Evolutionary conservation across 2,113 vertebrate genomes (phyloP).

Genomic region (Serinus canaria): DNA sequence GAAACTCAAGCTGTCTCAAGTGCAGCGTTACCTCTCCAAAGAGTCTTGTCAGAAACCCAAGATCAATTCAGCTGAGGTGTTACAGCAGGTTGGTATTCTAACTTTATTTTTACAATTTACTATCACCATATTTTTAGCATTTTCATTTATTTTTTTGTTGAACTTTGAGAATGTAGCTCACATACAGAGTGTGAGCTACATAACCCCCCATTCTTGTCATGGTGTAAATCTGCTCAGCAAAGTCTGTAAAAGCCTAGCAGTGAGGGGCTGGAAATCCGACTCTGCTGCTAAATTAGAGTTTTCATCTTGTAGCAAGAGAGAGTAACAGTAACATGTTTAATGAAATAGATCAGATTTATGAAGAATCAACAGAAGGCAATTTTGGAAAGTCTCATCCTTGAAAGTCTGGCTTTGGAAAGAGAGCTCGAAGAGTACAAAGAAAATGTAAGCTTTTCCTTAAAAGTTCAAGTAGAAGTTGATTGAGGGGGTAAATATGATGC

Average conservation of each 20-base stretch:
- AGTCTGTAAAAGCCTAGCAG: neutral
- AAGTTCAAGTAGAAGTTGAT: neutral
- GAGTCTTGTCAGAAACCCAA: neutral
- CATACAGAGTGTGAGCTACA: neutral
- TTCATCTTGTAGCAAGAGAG: neutral
- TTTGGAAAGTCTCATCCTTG: slow-evolving; percentile 74
- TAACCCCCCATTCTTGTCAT: neutral
- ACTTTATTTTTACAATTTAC: neutral
- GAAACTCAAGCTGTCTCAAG: slow-evolving; percentile 69
- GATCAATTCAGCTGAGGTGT: slow-evolving; percentile 62
- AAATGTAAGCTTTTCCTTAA: slow-evolving; percentile 71
- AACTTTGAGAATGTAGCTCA: neutral
- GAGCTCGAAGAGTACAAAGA: slow-evolving; percentile 67
- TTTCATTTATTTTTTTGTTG: neutral
- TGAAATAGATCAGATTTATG: slow-evolving; percentile 78
- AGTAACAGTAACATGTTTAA: neutral
- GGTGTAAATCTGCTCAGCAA: neutral
- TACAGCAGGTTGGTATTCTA: slow-evolving; percentile 80
- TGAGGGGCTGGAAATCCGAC: neutral
- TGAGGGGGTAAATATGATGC: neutral
- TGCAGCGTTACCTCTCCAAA: slow-evolving; percentile 16
- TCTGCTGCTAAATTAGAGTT: neutral
- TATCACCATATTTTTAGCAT: neutral
- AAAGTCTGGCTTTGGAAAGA: slow-evolving; percentile 74
- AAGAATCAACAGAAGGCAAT: slow-evolving; percentile 80